Evolutionary conservation across 2,113 vertebrate species (phyloP).

Genomic region (Planiliza haematocheilus): DNA sequence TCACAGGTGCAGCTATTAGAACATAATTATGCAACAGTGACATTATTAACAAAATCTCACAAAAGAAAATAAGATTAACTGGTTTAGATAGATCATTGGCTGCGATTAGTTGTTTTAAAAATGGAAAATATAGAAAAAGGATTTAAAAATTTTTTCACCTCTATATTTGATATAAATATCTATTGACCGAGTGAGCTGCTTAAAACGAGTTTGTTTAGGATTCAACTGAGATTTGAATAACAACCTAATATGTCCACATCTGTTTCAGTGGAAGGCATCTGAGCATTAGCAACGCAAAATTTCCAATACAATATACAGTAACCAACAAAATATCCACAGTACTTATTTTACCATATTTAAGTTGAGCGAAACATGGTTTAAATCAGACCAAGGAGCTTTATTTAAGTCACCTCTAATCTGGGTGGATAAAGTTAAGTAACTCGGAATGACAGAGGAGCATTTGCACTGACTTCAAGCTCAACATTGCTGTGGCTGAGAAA

Average conservation of each 20-base stretch:
- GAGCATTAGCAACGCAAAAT: background rate
- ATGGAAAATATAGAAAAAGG: background rate
- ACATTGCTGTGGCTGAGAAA: slow-evolving; percentile 25
- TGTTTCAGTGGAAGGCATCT: no score
- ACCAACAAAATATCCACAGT: slow-evolving; percentile 16
- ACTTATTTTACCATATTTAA: background rate
- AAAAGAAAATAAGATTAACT: background rate
- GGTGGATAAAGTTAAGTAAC: background rate
- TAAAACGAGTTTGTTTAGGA: background rate
- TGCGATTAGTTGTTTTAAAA: background rate
- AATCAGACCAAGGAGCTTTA: background rate
- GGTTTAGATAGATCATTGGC: background rate
- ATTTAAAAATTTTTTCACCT: background rate
- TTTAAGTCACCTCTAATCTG: slow-evolving; percentile 2
- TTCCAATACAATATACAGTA: slow-evolving; percentile 1
- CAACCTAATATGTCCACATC: no score
- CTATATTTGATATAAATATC: background rate
- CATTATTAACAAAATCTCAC: background rate
- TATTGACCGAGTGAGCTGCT: background rate
- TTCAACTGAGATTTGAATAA: background rate
- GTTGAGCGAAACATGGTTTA: no score
- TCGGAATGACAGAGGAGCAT: slow-evolving; percentile 2
- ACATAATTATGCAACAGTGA: background rate
- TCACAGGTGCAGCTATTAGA: no score
- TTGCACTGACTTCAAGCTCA: slow-evolving; percentile 23